These are phyloP conservation scores for Ceuthmochares aereus DNA, from an alignment of 2,113 vertebrate genomes.

Conservation along the genomic window DNA sequence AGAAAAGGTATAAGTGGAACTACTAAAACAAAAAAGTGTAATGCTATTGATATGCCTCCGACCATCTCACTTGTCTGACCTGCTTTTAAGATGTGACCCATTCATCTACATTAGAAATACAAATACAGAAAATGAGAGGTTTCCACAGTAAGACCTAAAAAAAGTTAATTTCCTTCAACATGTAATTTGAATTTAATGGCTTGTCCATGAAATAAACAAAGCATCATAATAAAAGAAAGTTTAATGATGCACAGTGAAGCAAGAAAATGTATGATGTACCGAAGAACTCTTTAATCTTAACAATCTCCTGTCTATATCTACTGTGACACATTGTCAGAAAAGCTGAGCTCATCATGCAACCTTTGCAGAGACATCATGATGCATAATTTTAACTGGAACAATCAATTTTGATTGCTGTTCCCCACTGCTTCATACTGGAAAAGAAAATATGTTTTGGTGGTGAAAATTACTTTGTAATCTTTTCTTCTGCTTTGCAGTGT, in stretches of 20 bases:
- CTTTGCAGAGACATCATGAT: neutral
- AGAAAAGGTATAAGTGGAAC: neutral
- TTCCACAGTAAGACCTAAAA: neutral
- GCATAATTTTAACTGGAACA: constrained; percentile 37
- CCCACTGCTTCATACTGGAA: constrained; percentile 11
- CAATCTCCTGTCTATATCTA: neutral
- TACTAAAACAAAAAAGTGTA: neutral
- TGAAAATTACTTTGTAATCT: neutral
- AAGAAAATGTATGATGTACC: constrained; percentile 41
- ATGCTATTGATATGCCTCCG: neutral
- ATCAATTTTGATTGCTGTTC: constrained; percentile 28
- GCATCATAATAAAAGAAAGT: constrained; percentile 16
- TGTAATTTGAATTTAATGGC: constrained; percentile 67
- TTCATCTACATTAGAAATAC: constrained; percentile 30
- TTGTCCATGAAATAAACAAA: constrained; percentile 70
- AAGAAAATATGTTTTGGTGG: constrained; percentile 1
- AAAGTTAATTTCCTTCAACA: constrained; percentile 40
- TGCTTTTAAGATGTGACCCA: neutral
- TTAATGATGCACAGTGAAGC: constrained; percentile 55
- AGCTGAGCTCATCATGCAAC: neutral
- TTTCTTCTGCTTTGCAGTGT: neutral
- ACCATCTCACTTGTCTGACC: neutral
- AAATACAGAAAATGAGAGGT: constrained; percentile 29
- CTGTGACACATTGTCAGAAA: neutral
- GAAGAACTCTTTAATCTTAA: constrained; percentile 3